Evolutionary conservation across 2,113 vertebrate species (phyloP).

Genomic region (Calcarius ornatus): DNA sequence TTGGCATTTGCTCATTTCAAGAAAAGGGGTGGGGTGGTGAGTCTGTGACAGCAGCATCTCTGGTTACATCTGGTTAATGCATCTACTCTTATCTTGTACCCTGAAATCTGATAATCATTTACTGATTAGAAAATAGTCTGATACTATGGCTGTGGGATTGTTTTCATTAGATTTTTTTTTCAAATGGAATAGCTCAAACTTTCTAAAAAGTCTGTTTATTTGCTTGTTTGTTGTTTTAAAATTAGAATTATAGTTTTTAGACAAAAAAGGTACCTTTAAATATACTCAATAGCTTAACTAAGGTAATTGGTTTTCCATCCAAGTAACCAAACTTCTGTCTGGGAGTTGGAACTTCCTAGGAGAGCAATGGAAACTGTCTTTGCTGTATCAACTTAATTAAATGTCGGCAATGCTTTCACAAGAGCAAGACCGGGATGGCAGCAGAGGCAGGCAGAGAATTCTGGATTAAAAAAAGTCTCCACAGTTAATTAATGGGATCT

Average conservation of each 20-base stretch:
- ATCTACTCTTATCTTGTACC: not conserved
- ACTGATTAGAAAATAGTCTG: not conserved
- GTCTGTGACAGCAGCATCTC: not conserved
- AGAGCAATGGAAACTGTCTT: constrained; percentile 32
- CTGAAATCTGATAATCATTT: not conserved
- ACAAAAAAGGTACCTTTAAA: not conserved
- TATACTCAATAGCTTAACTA: not conserved
- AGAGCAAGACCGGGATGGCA: constrained; percentile 18
- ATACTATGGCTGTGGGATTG: not conserved
- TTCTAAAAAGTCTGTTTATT: not conserved
- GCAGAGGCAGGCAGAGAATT: constrained; percentile 22
- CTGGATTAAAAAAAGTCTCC: constrained; percentile 24
- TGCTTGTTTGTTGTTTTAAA: not conserved
- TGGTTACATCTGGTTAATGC: not conserved
- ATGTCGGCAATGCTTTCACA: constrained; percentile 4
- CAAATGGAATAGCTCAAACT: not conserved
- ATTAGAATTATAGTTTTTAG: not conserved
- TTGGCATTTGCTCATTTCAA: not conserved
- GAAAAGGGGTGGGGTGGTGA: not conserved
- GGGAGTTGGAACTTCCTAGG: not conserved
- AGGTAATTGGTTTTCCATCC: not conserved
- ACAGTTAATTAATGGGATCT: constrained; percentile 45
- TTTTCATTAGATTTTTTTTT: not conserved
- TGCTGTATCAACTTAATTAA: constrained; percentile 37
- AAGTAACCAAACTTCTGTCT: not conserved